These are phyloP conservation scores for Dendrocincla fuliginosa DNA, from an alignment of 2,797 vertebrate species.

Conservation along the genomic window DNA sequence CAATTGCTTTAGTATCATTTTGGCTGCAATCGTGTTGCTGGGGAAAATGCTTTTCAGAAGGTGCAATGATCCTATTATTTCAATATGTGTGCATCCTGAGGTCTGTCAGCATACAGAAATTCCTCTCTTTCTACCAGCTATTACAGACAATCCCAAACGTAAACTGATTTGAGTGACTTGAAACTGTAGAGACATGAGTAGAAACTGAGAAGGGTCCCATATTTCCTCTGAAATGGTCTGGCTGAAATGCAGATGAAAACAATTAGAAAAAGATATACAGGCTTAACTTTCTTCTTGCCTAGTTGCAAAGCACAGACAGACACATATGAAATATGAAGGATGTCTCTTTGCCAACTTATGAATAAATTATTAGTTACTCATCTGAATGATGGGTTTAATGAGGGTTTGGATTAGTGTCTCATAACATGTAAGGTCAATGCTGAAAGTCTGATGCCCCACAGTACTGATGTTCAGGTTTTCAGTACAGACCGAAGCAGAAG, in stretches of 20 bases:
- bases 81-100: neutral
- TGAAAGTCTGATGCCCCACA: neutral
- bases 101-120: neutral
- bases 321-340: conserved; percentile 10
- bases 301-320: neutral
- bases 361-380: neutral
- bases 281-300: neutral
- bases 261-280: neutral
- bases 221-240: neutral
- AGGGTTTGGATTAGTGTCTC: neutral
- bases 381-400: neutral
- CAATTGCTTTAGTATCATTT: neutral
- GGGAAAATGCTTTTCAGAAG: neutral
- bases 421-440: neutral
- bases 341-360: neutral
- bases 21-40: neutral
- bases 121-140: neutral
- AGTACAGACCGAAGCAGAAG: neutral
- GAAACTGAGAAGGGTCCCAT: neutral
- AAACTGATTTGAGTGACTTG: neutral
- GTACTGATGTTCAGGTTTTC: neutral
- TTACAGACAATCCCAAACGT: neutral
- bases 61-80: neutral
- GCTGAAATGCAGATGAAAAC: neutral
- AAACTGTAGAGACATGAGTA: neutral